Evolutionary conservation across 2,113 vertebrate genomes (phyloP).

Genomic region (Craseonycteris thonglongyai): DNA sequence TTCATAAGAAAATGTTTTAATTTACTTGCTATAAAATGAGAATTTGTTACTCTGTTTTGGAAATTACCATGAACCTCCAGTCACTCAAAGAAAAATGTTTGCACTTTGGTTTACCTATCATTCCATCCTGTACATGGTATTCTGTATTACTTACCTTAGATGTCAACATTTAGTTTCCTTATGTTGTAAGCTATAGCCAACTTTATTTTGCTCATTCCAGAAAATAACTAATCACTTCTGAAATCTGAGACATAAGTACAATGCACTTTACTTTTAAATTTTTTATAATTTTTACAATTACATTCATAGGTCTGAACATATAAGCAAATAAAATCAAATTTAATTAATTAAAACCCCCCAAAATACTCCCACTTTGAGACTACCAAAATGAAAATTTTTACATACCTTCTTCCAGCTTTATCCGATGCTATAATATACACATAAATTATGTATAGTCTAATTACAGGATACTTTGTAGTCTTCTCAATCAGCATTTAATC

Average conservation of each 20-base stretch:
- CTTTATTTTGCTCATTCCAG: neutral
- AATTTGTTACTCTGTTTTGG: neutral
- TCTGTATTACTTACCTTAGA: slow-evolving; percentile 35
- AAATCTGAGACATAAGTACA: neutral
- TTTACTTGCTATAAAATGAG: neutral
- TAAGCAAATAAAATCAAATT: neutral
- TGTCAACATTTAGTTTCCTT: neutral
- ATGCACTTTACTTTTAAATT: neutral
- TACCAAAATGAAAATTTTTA: slow-evolving; percentile 9
- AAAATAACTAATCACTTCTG: slow-evolving; percentile 27
- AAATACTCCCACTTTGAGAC: neutral
- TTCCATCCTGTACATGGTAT: neutral
- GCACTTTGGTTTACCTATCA: neutral
- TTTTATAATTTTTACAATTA: neutral
- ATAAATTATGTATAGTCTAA: neutral
- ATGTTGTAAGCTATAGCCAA: slow-evolving; percentile 4
- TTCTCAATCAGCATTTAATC: neutral
- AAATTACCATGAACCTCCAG: neutral
- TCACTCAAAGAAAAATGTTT: neutral
- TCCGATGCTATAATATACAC: neutral
- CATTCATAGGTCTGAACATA: neutral
- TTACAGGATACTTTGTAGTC: neutral
- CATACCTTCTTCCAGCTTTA: neutral
- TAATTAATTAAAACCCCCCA: neutral
- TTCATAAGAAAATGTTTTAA: neutral